Conservation (phyloP, 2,113 vertebrate species). For the Sinocyclocheilus maitianheensis region DNA sequence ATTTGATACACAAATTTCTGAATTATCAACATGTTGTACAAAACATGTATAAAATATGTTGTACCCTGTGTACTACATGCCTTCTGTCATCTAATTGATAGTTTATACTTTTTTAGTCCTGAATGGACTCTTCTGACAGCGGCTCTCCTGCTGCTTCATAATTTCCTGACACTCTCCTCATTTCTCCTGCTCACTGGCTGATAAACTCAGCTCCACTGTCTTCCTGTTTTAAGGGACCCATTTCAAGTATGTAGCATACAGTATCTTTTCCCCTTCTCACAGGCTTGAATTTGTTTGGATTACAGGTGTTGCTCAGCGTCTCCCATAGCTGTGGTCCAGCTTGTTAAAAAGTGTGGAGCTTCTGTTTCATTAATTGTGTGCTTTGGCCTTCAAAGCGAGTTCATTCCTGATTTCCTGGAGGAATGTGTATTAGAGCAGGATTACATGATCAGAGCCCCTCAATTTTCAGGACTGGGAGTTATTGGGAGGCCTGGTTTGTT, state of each 20-base stretch:
- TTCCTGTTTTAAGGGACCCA: not conserved
- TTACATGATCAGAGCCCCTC: slow-evolving; percentile 36
- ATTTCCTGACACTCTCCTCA: not conserved
- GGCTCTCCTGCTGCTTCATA: not conserved
- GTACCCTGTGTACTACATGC: no score
- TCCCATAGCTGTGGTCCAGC: slow-evolving; percentile 47
- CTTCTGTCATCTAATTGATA: no score
- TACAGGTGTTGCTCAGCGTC: slow-evolving; percentile 42
- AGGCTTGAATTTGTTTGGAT: slow-evolving; percentile 41
- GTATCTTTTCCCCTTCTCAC: not conserved
- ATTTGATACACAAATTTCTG: no score
- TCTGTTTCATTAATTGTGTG: slow-evolving; percentile 62
- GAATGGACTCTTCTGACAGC: not conserved
- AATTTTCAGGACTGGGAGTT: not conserved
- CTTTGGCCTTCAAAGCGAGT: slow-evolving; percentile 52
- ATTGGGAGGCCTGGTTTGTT: not conserved
- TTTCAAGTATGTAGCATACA: not conserved
- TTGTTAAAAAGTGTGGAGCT: slow-evolving; percentile 50
- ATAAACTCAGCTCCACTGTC: not conserved
- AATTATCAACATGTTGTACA: no score
- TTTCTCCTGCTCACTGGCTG: not conserved
- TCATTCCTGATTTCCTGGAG: slow-evolving; percentile 52
- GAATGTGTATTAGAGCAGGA: slow-evolving; percentile 48
- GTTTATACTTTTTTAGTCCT: no score
- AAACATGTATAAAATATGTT: no score